These are phyloP conservation scores for Emesis furor DNA, from an alignment of 2,888 invertebrate genomes.

Conservation along the genomic window DNA sequence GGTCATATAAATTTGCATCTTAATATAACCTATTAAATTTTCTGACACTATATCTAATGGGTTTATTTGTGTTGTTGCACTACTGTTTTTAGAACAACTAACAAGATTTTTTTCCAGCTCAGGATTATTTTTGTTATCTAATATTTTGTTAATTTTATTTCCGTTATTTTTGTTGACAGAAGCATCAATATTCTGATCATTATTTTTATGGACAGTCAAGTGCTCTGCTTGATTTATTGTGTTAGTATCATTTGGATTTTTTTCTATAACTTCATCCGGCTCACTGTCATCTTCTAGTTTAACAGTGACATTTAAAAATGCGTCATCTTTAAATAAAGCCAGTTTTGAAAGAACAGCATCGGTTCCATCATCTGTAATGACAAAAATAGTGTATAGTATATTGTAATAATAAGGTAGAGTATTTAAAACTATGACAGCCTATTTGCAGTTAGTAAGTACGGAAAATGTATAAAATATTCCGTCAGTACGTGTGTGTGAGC, in stretches of 20 bases:
- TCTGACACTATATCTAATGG: slow-evolving; percentile 7
- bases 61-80: not conserved
- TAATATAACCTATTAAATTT: slow-evolving; percentile 5
- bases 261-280: not conserved
- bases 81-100: not conserved
- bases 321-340: not conserved
- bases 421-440: not conserved
- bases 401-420: not conserved
- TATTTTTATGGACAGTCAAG: not conserved
- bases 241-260: not conserved
- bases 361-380: not conserved
- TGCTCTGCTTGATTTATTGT: not conserved
- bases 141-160: no score
- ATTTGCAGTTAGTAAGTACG: no score
- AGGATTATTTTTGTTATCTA: not conserved
- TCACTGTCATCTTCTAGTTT: slow-evolving; percentile 5
- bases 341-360: not conserved
- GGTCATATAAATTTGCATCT: not conserved
- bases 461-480: no score
- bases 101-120: not conserved
- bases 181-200: not conserved
- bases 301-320: not conserved
- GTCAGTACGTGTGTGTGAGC: no score
- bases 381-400: not conserved
- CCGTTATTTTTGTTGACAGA: not conserved